Evolutionary conservation across 2,888 invertebrate genomes (phyloP), one percentile per base, ranked within the genome.

Genomic region (Lithophane leautieri): DNA sequence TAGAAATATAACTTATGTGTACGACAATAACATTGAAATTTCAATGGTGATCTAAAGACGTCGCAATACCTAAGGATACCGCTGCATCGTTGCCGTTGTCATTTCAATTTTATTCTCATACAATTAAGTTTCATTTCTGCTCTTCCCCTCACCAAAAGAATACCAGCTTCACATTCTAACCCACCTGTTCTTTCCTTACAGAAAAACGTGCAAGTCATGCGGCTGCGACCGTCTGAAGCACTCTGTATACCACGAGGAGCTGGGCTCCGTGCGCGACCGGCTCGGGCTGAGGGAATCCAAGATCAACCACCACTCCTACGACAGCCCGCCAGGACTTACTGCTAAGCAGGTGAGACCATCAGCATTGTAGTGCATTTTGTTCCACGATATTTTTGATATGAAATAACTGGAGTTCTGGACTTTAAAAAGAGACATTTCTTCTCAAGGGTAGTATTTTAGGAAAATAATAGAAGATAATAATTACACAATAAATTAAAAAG

Each of bases 151-250:
- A 6, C 7, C 9, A 50, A 22, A 22, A 9, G 42, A n/a, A 4
- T 11, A 40, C 3, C 14, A 56, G 11, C 19, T 56, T 65, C 12
- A 65, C n/a, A 40, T 14, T 19, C 8, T 50, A 50, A 50, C 50
- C 12, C 9, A 0, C 42, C 0, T 3, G 58, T 25, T 79, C 12
- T 79, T 90, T 92, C 71, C 87, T 97, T 97, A 0, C 97, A 99
- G 99, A 95, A 99, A 99, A 96, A 98, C 98, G 72, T 99, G 99
- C 96, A 98, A 98, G 92, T 98, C 98, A 83, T 99, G 99, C 96
- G 99, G 99, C 92, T 99, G 99, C 95, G 98, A 98, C 50, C 97
- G 99, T 69, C 98, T 99, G 90, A 97, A 97, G 77, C 99, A 99
- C 96, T 99, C 99, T 90, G 98, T 99, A 83, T 98, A 98, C 94